A percentile compares a stretch with the other conserved stretches of the same genome.
Evolutionary conservation across 2,113 vertebrate genomes (phyloP).

Genomic region (Mormoops blainvillei): DNA sequence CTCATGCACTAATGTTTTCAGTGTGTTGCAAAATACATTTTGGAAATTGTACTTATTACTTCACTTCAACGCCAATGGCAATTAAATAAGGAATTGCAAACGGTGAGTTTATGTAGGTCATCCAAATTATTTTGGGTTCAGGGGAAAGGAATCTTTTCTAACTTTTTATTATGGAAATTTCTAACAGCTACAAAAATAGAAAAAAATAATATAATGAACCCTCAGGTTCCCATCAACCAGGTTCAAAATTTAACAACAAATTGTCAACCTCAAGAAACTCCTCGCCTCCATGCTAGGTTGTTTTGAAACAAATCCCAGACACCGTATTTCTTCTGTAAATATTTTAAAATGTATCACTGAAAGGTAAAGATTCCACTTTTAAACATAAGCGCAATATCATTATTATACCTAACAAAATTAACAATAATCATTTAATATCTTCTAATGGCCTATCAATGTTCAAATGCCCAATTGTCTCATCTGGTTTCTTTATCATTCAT

Average conservation of each 20-base stretch:
- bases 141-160: neutral
- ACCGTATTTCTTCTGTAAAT: neutral
- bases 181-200: neutral
- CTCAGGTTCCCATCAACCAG: neutral
- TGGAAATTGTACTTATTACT: neutral
- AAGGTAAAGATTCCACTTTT: neutral
- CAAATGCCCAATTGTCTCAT: neutral
- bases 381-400: neutral
- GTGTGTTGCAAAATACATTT: neutral
- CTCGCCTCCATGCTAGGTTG: neutral
- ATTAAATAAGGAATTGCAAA: neutral
- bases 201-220: neutral
- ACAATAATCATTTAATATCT: neutral
- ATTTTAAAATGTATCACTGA: neutral
- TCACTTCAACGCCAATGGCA: neutral
- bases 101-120: neutral
- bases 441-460: neutral
- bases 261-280: neutral
- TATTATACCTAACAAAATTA: neutral
- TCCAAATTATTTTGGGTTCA: neutral
- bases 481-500: neutral
- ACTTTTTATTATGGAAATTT: neutral
- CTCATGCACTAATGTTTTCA: neutral
- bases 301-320: neutral
- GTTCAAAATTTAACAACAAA: neutral